Evolutionary conservation across 2,888 invertebrate species (phyloP), one percentile per base, ranked within the genome.

Genomic region (Caprella mutica): DNA sequence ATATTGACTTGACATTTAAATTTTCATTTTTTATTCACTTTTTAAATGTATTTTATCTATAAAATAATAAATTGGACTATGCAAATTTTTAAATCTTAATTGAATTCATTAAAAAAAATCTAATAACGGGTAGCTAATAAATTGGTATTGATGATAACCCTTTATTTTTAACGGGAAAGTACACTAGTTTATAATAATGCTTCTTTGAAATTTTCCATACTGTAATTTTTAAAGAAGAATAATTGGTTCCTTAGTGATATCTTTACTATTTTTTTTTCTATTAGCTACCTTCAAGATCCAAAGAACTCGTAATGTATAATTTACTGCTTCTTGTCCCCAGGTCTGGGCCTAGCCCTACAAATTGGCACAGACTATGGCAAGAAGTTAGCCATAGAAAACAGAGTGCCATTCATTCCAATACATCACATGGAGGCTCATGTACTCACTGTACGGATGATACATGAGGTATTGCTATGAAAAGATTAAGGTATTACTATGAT

Each of bases 371-470:
- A 56, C 17, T 61, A 64, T 67, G 70, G 68, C 2, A 69, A 68
- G 38, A 39, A 65, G 64, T 68, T 68, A 58, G 70, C 72, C 68
- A 63, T 62, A 48, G 60, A 56, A 23, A 63, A 50, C 39, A 30
- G 62, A 17, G 67, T 66, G 51, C 91, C 92, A 0, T 75, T 97
- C 65, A 87, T 98, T 70, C 93, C 97, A 0, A 84, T 98, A 59
- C 97, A 98, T 77, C 98, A 98, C 69, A 98, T 98, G 98, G 86
- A 96, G 77, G 97, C 98, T 1, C 98, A 98, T 77, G 93, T 97
- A 4, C 75, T 98, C 57, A 87, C 87, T 17, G 84, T 82, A 23
- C 79, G 94, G 70, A 83, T 94, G 81, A 76, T 78, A 19, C 72
- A 81, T 57, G 74, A 74, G 72, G 80, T 80, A 71, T 65, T 66